Evolutionary conservation across 2,888 invertebrate genomes (phyloP).

Genomic region (Drosophila falleni): DNA sequence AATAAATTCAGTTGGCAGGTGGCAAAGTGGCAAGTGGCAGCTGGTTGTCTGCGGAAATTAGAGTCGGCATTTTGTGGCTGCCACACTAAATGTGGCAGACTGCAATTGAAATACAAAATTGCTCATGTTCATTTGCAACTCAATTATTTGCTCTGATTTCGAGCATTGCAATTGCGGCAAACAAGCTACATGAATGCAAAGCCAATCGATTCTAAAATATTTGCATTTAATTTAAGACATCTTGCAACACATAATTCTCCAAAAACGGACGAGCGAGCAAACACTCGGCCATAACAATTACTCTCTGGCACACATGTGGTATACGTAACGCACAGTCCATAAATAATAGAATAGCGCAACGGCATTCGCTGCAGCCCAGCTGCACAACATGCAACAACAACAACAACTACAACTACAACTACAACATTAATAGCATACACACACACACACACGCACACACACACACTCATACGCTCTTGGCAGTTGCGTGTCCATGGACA

Average conservation of each 20-base stretch:
- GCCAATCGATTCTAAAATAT: conserved; percentile 38
- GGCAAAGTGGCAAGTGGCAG: conserved; percentile 4
- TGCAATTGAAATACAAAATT: conserved; percentile 38
- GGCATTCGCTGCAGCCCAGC: conserved; percentile 39
- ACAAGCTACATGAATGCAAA: conserved; percentile 3
- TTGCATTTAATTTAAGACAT: conserved; percentile 35
- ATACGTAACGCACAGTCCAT: conserved; percentile 62
- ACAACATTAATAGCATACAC: neutral
- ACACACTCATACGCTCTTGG: neutral
- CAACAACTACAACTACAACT: neutral
- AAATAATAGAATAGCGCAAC: conserved; percentile 66
- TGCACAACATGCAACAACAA: conserved; percentile 32
- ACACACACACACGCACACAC: neutral
- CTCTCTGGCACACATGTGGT: conserved; percentile 55
- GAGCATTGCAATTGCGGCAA: conserved; percentile 1
- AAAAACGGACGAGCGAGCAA: neutral
- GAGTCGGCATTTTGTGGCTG: conserved; percentile 35
- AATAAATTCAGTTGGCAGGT: conserved; percentile 10
- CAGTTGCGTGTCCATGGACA: conserved; percentile 56
- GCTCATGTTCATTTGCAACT: conserved; percentile 21
- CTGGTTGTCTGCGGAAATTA: conserved; percentile 51
- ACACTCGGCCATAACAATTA: neutral
- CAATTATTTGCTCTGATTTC: conserved; percentile 18
- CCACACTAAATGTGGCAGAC: conserved; percentile 33
- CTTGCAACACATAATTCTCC: conserved; percentile 25